Percentiles rank a stretch among this genome's conserved stretches.
Conservation (phyloP, 2,797 vertebrate species). For the Cryptoprocta ferox region DNA sequence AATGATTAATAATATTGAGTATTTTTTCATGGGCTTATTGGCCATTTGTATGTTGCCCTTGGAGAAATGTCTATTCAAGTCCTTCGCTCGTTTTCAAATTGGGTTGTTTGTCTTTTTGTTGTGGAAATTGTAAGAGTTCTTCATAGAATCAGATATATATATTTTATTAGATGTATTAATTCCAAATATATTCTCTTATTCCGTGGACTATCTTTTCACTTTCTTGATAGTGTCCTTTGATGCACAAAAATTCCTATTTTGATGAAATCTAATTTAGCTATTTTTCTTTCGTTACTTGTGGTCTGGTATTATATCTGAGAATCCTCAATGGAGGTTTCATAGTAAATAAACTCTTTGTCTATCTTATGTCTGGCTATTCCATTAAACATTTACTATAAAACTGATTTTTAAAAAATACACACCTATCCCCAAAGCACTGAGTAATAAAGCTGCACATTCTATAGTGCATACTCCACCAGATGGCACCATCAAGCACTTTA, state of each 20-base stretch:
- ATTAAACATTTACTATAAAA: constrained; percentile 58
- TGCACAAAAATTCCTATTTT: constrained; percentile 33
- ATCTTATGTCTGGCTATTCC: neutral
- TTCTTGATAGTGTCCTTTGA: constrained; percentile 4
- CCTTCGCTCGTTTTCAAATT: neutral
- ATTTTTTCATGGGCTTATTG: constrained; percentile 22
- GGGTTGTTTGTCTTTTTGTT: constrained; percentile 8
- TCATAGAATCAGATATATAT: neutral
- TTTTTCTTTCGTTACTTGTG: constrained; percentile 1
- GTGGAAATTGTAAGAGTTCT: neutral
- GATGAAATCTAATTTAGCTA: neutral
- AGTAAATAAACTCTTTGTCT: constrained; percentile 18
- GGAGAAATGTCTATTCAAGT: constrained; percentile 27
- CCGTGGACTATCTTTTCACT: neutral
- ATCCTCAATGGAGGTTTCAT: neutral
- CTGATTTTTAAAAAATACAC: neutral
- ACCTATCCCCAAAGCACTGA: neutral
- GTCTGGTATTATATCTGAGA: constrained; percentile 15
- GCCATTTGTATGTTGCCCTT: neutral
- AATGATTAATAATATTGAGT: neutral
- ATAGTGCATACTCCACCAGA: constrained; percentile 69
- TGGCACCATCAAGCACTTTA: constrained; percentile 76
- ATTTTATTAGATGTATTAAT: constrained; percentile 10
- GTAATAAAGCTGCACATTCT: neutral
- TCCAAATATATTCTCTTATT: constrained; percentile 45